These are phyloP conservation scores for Lithodes maja DNA, from an alignment of 2,888 invertebrate genomes.

Conservation along the genomic window DNA sequence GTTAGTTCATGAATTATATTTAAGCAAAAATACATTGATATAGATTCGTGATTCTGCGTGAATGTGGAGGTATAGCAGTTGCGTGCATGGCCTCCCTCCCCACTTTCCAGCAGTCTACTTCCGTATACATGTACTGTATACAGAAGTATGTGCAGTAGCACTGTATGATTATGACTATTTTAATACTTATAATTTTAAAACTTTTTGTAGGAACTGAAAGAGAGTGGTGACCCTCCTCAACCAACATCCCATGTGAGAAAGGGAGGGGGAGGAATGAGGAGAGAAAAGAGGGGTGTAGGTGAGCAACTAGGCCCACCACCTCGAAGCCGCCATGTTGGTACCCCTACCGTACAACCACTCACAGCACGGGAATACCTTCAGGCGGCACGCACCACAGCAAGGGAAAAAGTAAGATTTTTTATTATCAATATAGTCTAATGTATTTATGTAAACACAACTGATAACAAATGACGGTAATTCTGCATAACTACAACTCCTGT, in stretches of 20 bases:
- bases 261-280: not conserved
- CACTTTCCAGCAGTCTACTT: too few species aligned
- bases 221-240: slow-evolving; percentile 20
- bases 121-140: too few species aligned
- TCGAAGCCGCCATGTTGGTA: not conserved
- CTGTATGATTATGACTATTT: not conserved
- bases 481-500: too few species aligned
- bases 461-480: too few species aligned
- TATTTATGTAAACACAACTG: too few species aligned
- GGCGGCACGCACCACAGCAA: slow-evolving; percentile 44
- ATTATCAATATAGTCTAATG: not conserved
- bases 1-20: too few species aligned
- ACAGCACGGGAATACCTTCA: slow-evolving; percentile 45
- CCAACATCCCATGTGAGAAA: slow-evolving; percentile 5
- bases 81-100: too few species aligned
- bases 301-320: slow-evolving; percentile 42
- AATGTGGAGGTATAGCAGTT: too few species aligned
- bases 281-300: not conserved
- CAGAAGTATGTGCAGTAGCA: too few species aligned
- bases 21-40: too few species aligned
- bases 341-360: slow-evolving; percentile 37
- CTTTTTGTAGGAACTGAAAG: slow-evolving; percentile 16
- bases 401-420: slow-evolving; percentile 46
- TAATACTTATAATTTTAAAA: not conserved
- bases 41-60: too few species aligned